phyloP scores from a whole-genome alignment of 2,797 vertebrate species.

The Mastacembelus armatus region DNA sequence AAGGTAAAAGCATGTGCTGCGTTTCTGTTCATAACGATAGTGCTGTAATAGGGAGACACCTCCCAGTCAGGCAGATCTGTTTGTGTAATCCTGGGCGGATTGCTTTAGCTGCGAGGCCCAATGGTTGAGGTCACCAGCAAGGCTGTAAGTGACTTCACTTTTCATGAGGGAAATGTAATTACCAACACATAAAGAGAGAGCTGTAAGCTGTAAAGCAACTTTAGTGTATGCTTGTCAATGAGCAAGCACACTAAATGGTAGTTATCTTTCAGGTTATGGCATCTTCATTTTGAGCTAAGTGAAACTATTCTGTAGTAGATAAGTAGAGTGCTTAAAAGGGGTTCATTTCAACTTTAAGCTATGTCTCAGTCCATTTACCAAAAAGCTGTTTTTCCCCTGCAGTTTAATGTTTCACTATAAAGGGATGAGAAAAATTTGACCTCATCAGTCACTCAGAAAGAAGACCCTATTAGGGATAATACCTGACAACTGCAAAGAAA shows the following conservation, averaged over 20 bases:
- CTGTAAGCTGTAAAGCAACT: constrained; percentile 45
- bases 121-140: constrained; percentile 68
- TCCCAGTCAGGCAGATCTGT: constrained; percentile 58
- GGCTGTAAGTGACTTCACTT: constrained; percentile 70
- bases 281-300: constrained; percentile 57
- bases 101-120: constrained; percentile 56
- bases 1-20: constrained; percentile 47
- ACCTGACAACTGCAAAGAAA: constrained; percentile 44
- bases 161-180: constrained; percentile 67
- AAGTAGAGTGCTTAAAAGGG: constrained; percentile 35
- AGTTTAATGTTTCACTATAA: constrained; percentile 49
- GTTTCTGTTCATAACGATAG: constrained; percentile 39
- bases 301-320: constrained; percentile 49
- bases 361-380: constrained; percentile 51
- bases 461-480: constrained; percentile 24
- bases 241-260: constrained; percentile 33
- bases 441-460: constrained; percentile 30
- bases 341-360: constrained; percentile 44
- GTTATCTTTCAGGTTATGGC: constrained; percentile 55
- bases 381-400: constrained; percentile 12
- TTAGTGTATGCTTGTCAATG: constrained; percentile 29
- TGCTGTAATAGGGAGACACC: constrained; percentile 46
- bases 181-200: constrained; percentile 56
- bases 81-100: constrained; percentile 81
- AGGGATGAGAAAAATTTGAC: constrained; percentile 53